phyloP scores from a whole-genome alignment of 2,113 vertebrate genomes.

The Plestiodon gilberti region DNA sequence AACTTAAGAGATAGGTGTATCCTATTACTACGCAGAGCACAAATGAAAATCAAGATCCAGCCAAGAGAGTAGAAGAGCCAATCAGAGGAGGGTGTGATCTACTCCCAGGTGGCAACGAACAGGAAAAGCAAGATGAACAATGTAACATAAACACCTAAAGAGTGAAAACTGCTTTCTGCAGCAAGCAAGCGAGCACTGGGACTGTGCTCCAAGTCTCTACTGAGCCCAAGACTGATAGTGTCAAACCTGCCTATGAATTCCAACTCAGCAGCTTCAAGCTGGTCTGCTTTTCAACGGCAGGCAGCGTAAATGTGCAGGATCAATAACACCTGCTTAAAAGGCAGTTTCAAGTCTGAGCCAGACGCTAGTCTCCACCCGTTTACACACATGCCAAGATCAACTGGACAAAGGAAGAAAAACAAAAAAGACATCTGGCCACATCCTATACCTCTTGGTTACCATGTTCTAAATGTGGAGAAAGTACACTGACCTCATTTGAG shows the following conservation, averaged over 20 bases:
- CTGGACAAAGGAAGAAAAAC: constrained; percentile 46
- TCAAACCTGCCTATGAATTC: not conserved
- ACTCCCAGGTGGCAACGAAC: no score
- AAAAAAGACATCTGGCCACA: not conserved
- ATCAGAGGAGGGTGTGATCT: no score
- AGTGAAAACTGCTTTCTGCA: not conserved
- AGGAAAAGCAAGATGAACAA: no score
- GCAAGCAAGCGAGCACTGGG: not conserved
- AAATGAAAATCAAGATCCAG: no score
- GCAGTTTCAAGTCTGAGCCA: constrained; percentile 51
- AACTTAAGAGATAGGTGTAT: no score
- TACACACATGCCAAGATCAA: constrained; percentile 25
- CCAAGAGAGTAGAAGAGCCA: no score
- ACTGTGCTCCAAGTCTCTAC: not conserved
- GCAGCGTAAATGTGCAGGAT: constrained; percentile 43
- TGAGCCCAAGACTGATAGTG: not conserved
- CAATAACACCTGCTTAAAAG: constrained; percentile 65
- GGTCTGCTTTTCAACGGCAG: constrained; percentile 36
- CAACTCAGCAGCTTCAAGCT: not conserved
- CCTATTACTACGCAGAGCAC: no score
- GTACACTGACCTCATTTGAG: constrained; percentile 29
- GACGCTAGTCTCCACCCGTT: constrained; percentile 57
- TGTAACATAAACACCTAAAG: not conserved
- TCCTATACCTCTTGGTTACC: not conserved
- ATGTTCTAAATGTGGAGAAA: constrained; percentile 31